Conservation (phyloP, 2,113 vertebrate species). For the Gambusia affinis region DNA sequence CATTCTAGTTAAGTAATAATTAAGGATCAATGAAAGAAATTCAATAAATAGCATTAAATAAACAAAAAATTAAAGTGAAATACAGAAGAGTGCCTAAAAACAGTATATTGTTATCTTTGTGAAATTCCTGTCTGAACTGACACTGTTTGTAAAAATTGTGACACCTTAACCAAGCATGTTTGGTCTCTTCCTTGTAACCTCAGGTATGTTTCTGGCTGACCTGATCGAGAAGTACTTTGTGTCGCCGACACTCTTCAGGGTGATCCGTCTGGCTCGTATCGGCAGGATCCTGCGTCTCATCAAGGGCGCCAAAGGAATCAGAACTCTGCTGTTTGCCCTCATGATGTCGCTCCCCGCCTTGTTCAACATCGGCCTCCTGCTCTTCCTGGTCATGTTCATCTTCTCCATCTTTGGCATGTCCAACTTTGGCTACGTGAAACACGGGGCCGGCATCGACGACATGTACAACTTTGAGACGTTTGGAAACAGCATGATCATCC, state of each 20-base stretch:
- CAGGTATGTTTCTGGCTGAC: constrained; percentile 99
- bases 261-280: constrained; percentile 97
- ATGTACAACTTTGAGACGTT: constrained; percentile 99
- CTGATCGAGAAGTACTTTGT: constrained; percentile 99
- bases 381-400: constrained; percentile 99
- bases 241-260: constrained; percentile 96
- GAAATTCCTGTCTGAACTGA: neutral
- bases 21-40: no score
- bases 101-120: no score
- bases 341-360: constrained; percentile 99
- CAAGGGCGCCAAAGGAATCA: constrained; percentile 97
- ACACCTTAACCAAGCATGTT: constrained; percentile 15
- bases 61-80: no score
- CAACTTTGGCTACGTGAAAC: constrained; percentile 97
- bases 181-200: constrained; percentile 26
- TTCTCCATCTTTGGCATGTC: constrained; percentile 99
- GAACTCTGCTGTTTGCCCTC: constrained; percentile 97
- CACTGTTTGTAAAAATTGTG: neutral
- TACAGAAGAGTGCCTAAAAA: no score
- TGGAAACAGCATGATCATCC: constrained; percentile 99
- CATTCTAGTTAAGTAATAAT: no score
- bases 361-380: constrained; percentile 97
- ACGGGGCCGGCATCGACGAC: constrained; percentile 93
- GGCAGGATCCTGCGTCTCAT: constrained; percentile 97
- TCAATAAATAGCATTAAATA: no score